phyloP scores from a whole-genome alignment of 2,888 invertebrate genomes.

The Diadegma fenestrale region DNA sequence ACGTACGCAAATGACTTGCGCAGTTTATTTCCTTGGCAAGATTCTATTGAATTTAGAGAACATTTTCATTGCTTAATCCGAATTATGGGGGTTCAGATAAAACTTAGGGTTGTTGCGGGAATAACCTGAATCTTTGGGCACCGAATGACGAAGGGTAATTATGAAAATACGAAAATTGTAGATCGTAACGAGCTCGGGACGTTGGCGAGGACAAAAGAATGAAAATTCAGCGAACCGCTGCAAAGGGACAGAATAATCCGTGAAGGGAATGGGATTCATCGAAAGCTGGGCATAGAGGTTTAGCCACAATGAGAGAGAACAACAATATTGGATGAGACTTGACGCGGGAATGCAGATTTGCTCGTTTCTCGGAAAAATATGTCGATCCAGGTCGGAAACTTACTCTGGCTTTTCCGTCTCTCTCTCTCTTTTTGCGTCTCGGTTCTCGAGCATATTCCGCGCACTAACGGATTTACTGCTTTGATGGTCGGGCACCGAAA shows the following conservation, averaged over 20 bases:
- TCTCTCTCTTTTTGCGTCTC: not conserved
- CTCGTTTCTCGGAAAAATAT: constrained; percentile 21
- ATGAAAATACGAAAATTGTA: not conserved
- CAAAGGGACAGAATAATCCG: constrained; percentile 18
- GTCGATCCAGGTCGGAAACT: constrained; percentile 12
- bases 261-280: not conserved
- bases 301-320: constrained; percentile 11
- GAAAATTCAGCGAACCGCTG: not conserved
- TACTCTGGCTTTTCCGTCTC: constrained; percentile 3
- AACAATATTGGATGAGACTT: constrained; percentile 25
- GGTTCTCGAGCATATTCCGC: constrained; percentile 19
- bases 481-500: constrained; percentile 65
- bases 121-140: not conserved
- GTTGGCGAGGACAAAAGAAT: not conserved
- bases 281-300: constrained; percentile 1
- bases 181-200: not conserved
- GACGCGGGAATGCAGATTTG: not conserved
- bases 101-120: not conserved
- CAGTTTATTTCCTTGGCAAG: not conserved
- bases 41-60: not conserved
- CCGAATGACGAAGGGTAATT: not conserved
- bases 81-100: not conserved
- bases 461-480: constrained; percentile 51
- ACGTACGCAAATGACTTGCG: not conserved
- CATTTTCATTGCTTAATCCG: not conserved